These are phyloP conservation scores for Apis cerana DNA, from an alignment of 1,140 invertebrate genomes.

Conservation along the genomic window DNA sequence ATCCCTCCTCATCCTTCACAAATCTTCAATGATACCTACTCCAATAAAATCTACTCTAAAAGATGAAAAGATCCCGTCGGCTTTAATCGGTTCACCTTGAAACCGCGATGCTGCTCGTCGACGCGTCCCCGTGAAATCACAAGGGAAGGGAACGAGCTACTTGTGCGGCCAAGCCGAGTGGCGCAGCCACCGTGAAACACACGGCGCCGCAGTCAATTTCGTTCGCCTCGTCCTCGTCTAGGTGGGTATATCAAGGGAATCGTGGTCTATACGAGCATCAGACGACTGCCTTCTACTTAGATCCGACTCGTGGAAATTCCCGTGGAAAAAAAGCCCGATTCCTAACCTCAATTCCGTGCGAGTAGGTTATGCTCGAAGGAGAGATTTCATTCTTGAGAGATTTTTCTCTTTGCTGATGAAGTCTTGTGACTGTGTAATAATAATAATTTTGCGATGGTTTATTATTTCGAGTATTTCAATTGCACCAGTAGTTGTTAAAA, in stretches of 20 bases:
- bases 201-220: constrained; percentile 24
- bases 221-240: neutral
- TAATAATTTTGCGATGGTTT: too few relatives aligned
- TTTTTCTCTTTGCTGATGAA: too few relatives aligned
- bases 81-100: constrained; percentile 16
- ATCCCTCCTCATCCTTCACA: too few relatives aligned
- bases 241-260: constrained; percentile 17
- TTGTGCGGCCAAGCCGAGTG: neutral
- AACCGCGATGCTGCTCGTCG: too few relatives aligned
- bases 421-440: too few relatives aligned
- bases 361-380: too few relatives aligned
- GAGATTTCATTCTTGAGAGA: too few relatives aligned
- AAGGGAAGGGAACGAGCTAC: constrained; percentile 18
- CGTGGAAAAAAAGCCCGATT: constrained; percentile 23
- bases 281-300: constrained; percentile 25
- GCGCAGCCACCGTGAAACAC: neutral
- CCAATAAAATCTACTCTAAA: neutral
- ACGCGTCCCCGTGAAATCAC: constrained; percentile 19
- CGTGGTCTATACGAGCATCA: neutral
- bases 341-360: too few relatives aligned
- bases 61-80: neutral
- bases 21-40: too few relatives aligned
- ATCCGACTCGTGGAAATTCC: constrained; percentile 23
- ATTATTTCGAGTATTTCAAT: too few relatives aligned
- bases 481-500: too few relatives aligned